A percentile compares a stretch with the other conserved stretches of the same genome.
phyloP scores from a whole-genome alignment of 2,113 vertebrate species.

The Apodemus speciosus region DNA sequence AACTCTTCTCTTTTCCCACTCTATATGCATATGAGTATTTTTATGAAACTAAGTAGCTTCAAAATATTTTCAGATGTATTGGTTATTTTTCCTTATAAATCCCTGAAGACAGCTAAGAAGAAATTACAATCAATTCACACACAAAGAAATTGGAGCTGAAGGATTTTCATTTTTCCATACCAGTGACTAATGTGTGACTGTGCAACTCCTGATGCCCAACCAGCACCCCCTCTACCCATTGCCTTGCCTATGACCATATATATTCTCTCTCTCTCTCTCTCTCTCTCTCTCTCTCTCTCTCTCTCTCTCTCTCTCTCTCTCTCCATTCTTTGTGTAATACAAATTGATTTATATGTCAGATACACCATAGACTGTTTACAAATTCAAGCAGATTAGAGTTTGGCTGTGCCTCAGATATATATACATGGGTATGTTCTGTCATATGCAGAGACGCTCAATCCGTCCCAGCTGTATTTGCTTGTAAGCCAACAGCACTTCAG shows the following conservation, averaged over 20 bases:
- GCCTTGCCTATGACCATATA: not conserved
- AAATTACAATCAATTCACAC: not conserved
- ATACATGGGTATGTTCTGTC: not conserved
- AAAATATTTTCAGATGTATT: not conserved
- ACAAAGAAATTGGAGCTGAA: not conserved
- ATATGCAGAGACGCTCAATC: not conserved
- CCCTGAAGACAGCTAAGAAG: not conserved
- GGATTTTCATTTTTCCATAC: not conserved
- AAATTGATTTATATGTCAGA: not conserved
- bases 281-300: not conserved
- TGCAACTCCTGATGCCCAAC: not conserved
- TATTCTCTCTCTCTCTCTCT: not conserved
- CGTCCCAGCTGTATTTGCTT: not conserved
- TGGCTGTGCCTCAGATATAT: not conserved
- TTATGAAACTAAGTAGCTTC: not conserved
- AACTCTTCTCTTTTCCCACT: not conserved
- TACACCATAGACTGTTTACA: not conserved
- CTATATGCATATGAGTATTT: not conserved
- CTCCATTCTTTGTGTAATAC: not conserved
- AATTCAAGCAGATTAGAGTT: slow-evolving; percentile 1
- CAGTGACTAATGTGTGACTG: not conserved
- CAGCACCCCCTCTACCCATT: not conserved
- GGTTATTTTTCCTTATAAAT: not conserved
- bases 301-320: not conserved
- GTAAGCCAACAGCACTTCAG: not conserved